A percentile compares a stretch with the other conserved stretches of the same genome.
Evolutionary conservation across 2,797 vertebrate genomes (phyloP).

Genomic region (Neomorphus geoffroyi): DNA sequence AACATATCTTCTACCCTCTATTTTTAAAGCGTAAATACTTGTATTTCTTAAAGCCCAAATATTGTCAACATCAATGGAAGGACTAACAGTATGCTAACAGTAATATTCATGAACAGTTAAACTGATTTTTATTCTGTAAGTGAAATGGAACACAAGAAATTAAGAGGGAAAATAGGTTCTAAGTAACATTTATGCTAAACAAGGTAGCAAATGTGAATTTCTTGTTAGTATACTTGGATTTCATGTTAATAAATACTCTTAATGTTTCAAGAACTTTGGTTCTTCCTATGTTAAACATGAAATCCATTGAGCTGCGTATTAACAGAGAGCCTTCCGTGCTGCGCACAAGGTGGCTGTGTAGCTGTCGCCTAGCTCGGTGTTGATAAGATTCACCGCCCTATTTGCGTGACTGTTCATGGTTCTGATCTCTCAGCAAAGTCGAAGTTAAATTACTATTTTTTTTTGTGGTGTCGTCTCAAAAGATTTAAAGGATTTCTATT

Average conservation of each 20-base stretch:
- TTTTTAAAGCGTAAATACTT: background rate
- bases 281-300: background rate
- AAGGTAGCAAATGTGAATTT: background rate
- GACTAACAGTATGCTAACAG: background rate
- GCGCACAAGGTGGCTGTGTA: background rate
- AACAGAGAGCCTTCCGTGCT: background rate
- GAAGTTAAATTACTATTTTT: background rate
- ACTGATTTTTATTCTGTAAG: background rate
- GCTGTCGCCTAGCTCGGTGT: background rate
- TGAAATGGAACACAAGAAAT: background rate
- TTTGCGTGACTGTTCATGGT: background rate
- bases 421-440: background rate
- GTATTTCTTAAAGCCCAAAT: background rate
- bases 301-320: background rate
- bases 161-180: background rate
- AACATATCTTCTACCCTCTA: background rate
- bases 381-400: fast-evolving
- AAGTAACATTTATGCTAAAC: background rate
- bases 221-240: background rate
- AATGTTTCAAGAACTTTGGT: background rate
- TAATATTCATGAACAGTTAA: background rate
- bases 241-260: background rate
- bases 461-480: background rate
- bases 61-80: background rate
- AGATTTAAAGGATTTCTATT: background rate